phyloP scores from a whole-genome alignment of 2,888 invertebrate genomes.

The Balanococcus diminutus region DNA sequence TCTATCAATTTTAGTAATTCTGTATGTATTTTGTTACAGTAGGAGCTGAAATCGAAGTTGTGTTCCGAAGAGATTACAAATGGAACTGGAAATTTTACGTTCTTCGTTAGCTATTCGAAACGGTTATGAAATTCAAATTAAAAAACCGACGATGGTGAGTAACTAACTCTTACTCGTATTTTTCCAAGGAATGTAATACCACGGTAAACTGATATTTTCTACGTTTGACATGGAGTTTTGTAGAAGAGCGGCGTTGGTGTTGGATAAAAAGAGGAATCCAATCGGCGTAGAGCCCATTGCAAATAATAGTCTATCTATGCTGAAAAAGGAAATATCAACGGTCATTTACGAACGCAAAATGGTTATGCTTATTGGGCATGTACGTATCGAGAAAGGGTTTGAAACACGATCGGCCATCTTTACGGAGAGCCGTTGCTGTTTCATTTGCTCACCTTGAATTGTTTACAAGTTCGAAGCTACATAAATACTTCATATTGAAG shows the following conservation, averaged over 20 bases:
- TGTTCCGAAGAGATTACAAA: neutral
- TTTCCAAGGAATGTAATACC: conserved; percentile 3
- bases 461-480: too few relatives aligned
- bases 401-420: too few relatives aligned
- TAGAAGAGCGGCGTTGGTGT: neutral
- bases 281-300: neutral
- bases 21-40: neutral
- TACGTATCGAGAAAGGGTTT: too few relatives aligned
- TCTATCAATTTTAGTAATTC: neutral
- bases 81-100: neutral
- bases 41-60: neutral
- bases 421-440: too few relatives aligned
- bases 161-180: neutral
- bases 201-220: neutral
- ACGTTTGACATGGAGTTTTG: neutral
- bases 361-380: neutral
- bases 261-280: neutral
- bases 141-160: neutral
- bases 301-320: neutral
- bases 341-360: too few relatives aligned
- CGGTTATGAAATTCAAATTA: neutral
- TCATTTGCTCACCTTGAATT: too few relatives aligned
- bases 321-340: neutral
- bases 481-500: too few relatives aligned
- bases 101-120: neutral